A percentile compares a stretch with the other conserved stretches of the same genome.
These are phyloP conservation scores for Tadarida brasiliensis DNA, from an alignment of 2,797 vertebrate genomes.

Conservation along the genomic window DNA sequence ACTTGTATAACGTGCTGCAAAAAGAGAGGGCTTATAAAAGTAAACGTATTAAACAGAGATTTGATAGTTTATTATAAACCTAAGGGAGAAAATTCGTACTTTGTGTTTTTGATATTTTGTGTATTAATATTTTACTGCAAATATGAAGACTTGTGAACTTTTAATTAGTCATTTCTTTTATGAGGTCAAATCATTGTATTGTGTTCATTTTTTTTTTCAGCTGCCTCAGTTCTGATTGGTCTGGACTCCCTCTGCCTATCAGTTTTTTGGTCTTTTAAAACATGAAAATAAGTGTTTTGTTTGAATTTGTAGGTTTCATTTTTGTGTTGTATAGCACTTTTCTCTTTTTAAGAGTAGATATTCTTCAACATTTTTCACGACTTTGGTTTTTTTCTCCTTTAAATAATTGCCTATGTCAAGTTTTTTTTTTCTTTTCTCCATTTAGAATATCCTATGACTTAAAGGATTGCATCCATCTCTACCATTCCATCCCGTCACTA, in stretches of 20 bases:
- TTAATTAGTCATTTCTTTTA: not conserved
- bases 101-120: conserved; percentile 55
- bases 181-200: not conserved
- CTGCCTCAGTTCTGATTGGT: not conserved
- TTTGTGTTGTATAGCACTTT: conserved; percentile 37
- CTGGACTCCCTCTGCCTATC: not conserved
- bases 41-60: not conserved
- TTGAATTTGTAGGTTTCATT: not conserved
- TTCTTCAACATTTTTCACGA: conserved; percentile 27
- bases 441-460: not conserved
- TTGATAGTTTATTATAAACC: conserved; percentile 19
- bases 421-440: not conserved
- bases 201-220: not conserved
- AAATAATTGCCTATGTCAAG: not conserved
- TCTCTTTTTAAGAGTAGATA: conserved; percentile 37
- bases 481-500: not conserved
- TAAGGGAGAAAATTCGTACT: not conserved
- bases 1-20: not conserved
- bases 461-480: not conserved
- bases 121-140: conserved; percentile 51
- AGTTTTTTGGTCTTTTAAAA: not conserved
- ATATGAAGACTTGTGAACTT: conserved; percentile 39
- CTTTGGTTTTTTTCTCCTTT: conserved; percentile 20
- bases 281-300: conserved; percentile 38
- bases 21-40: not conserved